Evolutionary conservation across 2,113 vertebrate genomes (phyloP).

Genomic region (Pelusios castaneus): DNA sequence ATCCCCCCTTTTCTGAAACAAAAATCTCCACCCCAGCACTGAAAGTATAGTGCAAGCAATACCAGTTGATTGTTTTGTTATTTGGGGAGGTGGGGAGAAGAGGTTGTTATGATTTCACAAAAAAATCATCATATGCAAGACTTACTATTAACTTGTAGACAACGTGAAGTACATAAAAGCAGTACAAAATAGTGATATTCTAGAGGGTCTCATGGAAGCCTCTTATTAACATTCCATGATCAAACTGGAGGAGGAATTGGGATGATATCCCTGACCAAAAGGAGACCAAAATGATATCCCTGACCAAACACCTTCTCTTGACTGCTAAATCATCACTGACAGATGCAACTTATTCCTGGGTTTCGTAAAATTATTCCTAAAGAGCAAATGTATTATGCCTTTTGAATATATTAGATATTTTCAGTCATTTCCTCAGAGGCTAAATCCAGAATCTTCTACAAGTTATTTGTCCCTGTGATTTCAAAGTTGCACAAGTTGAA

Average conservation of each 20-base stretch:
- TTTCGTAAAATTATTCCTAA: background rate
- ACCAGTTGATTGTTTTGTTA: background rate
- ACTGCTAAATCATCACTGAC: background rate
- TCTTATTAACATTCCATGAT: background rate
- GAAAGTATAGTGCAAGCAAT: constrained; percentile 49
- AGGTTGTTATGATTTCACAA: constrained; percentile 36
- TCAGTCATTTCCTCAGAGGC: background rate
- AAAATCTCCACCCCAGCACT: background rate
- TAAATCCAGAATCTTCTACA: background rate
- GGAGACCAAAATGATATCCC: background rate
- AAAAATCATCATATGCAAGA: constrained; percentile 43
- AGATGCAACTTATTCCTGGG: background rate
- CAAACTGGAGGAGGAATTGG: background rate
- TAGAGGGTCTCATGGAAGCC: background rate
- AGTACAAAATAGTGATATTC: accelerated
- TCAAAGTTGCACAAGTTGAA: background rate
- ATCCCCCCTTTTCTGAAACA: background rate
- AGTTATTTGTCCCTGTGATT: background rate
- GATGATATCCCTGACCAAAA: background rate
- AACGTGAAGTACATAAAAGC: background rate
- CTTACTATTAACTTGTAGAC: constrained; percentile 53
- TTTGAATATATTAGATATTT: background rate
- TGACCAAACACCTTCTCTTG: background rate
- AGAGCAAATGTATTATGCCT: background rate
- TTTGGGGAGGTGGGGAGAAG: too few relatives aligned